phyloP scores from a whole-genome alignment of 2,797 vertebrate genomes.

The Kryptolebias ocellatus region DNA sequence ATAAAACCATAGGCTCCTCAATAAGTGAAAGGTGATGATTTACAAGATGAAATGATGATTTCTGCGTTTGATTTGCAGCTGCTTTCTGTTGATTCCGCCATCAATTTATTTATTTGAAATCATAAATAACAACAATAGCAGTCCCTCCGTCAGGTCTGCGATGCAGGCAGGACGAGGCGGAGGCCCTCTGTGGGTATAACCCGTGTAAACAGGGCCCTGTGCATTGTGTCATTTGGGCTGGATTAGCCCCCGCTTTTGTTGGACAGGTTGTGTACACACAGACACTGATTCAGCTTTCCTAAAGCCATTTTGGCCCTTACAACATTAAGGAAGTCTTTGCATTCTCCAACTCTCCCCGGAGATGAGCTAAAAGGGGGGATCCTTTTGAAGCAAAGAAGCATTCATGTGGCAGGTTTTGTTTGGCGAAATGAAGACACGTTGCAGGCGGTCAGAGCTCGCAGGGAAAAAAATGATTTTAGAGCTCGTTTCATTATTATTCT shows the following conservation, averaged over 20 bases:
- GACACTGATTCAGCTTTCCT: slow-evolving; percentile 71
- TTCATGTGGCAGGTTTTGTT: slow-evolving; percentile 34
- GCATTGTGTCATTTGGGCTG: slow-evolving; percentile 80
- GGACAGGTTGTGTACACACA: slow-evolving; percentile 74
- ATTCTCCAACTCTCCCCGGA: slow-evolving; percentile 53
- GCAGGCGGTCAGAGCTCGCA: neutral
- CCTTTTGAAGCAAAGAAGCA: slow-evolving; percentile 35
- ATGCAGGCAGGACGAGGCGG: slow-evolving; percentile 48
- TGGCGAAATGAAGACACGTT: slow-evolving; percentile 5
- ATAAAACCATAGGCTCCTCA: too few species aligned
- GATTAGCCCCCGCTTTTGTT: slow-evolving; percentile 82
- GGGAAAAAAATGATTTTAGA: too few species aligned
- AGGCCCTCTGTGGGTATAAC: slow-evolving; percentile 71
- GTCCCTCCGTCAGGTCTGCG: slow-evolving; percentile 48
- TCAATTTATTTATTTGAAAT: slow-evolving; percentile 14
- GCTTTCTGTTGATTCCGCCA: slow-evolving; percentile 2
- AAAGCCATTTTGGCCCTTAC: slow-evolving; percentile 75
- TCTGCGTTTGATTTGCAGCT: too few species aligned
- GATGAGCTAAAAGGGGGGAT: slow-evolving; percentile 48
- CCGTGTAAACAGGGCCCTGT: slow-evolving; percentile 81
- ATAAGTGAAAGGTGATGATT: too few species aligned
- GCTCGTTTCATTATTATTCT: too few species aligned
- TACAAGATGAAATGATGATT: too few species aligned
- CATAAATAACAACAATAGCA: slow-evolving; percentile 19
- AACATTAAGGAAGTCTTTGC: slow-evolving; percentile 72